Percentiles rank a stretch among this genome's conserved stretches.
Evolutionary conservation across 2,113 vertebrate genomes (phyloP).

Genomic region (Charadrius vociferus): DNA sequence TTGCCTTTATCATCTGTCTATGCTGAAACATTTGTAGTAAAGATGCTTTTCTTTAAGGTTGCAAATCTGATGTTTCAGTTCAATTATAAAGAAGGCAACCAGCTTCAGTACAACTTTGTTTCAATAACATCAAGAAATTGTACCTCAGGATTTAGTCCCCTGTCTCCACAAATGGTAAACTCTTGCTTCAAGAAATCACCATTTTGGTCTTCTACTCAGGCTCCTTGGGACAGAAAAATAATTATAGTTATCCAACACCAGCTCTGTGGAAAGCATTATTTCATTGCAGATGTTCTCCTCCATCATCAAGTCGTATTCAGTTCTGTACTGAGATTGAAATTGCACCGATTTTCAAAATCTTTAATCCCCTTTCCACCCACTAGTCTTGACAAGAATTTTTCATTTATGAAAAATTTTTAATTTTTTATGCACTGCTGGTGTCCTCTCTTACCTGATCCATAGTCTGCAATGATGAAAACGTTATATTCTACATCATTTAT

Average conservation of each 20-base stretch:
- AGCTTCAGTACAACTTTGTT: not conserved
- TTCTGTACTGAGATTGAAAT: not conserved
- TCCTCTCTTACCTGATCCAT: not conserved
- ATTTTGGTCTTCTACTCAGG: not conserved
- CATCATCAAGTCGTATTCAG: not conserved
- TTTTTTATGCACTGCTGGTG: not conserved
- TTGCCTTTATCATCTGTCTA: not conserved
- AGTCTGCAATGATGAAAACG: not conserved
- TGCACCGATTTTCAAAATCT: not conserved
- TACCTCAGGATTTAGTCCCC: not conserved
- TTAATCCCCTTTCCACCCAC: not conserved
- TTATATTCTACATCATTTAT: not conserved
- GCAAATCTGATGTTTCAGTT: not conserved
- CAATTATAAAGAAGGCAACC: not conserved
- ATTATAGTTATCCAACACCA: not conserved
- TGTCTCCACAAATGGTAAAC: not conserved
- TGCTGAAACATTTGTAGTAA: not conserved
- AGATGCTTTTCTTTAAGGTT: not conserved
- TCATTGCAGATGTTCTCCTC: not conserved
- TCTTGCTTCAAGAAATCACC: not conserved
- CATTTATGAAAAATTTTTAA: too few relatives aligned
- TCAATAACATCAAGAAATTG: not conserved
- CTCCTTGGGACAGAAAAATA: not conserved
- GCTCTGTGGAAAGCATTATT: not conserved
- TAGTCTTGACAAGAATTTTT: not conserved